These are phyloP conservation scores for Drosophila demipolita DNA, from an alignment of 2,888 invertebrate genomes.

Conservation along the genomic window DNA sequence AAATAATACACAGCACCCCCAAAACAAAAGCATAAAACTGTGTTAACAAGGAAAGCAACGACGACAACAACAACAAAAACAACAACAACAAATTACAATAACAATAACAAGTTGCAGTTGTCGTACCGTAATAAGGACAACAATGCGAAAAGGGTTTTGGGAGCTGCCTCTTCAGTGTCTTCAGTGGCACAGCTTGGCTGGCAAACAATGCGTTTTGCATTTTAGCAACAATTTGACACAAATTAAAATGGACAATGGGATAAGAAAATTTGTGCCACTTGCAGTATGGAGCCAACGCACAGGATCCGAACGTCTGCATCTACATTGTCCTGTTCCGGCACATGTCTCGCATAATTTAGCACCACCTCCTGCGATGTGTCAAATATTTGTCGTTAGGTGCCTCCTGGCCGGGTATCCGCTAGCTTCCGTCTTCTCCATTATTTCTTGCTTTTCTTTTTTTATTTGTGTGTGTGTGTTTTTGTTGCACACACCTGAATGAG, in stretches of 20 bases:
- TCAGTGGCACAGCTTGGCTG: conserved; percentile 10
- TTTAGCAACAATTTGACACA: conserved; percentile 81
- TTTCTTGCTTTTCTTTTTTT: conserved; percentile 18
- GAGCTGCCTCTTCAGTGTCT: neutral
- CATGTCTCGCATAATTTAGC: conserved; percentile 74
- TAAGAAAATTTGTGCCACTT: conserved; percentile 50
- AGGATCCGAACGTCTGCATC: conserved; percentile 1
- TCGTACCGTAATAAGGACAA: conserved; percentile 51
- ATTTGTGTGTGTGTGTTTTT: neutral
- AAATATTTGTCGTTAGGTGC: conserved; percentile 75
- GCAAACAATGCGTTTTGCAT: conserved; percentile 78
- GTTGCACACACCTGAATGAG: conserved; percentile 66
- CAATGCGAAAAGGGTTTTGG: conserved; percentile 38
- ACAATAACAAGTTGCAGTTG: conserved; percentile 41
- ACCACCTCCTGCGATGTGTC: conserved; percentile 61
- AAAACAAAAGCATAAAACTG: conserved; percentile 80
- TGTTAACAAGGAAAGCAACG: conserved; percentile 73
- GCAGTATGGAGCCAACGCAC: conserved; percentile 44
- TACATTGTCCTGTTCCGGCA: conserved; percentile 43
- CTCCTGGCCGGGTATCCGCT: conserved; percentile 44
- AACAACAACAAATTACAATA: conserved; percentile 39
- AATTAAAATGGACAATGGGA: conserved; percentile 74
- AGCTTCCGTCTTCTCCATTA: conserved; percentile 54
- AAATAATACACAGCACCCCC: conserved; percentile 43
- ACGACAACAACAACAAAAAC: conserved; percentile 27